Evolutionary conservation across 2,113 vertebrate species (phyloP).

Genomic region (Tetrax tetrax): DNA sequence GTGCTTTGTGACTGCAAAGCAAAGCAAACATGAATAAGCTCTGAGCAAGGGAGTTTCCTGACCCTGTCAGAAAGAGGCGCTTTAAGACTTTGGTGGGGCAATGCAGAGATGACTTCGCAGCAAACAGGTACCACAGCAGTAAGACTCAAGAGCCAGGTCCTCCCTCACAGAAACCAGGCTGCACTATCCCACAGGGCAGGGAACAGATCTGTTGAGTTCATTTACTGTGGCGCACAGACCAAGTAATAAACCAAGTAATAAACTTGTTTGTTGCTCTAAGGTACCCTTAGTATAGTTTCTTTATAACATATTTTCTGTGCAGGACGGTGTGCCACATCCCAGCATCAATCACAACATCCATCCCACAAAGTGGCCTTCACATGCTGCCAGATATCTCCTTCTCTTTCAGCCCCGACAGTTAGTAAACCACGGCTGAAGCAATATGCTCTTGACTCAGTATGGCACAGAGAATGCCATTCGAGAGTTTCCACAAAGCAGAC

Average conservation of each 20-base stretch:
- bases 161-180: background rate
- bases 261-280: background rate
- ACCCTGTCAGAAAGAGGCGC: background rate
- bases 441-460: background rate
- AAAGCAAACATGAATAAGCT: background rate
- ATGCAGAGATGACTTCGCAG: background rate
- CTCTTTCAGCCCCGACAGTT: accelerated
- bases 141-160: background rate
- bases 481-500: background rate
- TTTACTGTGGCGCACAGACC: background rate
- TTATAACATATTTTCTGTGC: background rate
- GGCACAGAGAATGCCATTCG: background rate
- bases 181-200: accelerated
- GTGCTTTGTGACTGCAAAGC: background rate
- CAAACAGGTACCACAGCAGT: background rate
- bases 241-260: background rate
- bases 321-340: background rate
- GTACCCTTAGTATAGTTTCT: background rate
- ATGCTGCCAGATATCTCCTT: background rate
- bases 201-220: background rate
- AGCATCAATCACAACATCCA: background rate
- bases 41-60: background rate
- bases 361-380: background rate
- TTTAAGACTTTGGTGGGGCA: background rate
- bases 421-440: background rate